Conservation (phyloP, 2,797 vertebrate genomes). For the Mus caroli region DNA sequence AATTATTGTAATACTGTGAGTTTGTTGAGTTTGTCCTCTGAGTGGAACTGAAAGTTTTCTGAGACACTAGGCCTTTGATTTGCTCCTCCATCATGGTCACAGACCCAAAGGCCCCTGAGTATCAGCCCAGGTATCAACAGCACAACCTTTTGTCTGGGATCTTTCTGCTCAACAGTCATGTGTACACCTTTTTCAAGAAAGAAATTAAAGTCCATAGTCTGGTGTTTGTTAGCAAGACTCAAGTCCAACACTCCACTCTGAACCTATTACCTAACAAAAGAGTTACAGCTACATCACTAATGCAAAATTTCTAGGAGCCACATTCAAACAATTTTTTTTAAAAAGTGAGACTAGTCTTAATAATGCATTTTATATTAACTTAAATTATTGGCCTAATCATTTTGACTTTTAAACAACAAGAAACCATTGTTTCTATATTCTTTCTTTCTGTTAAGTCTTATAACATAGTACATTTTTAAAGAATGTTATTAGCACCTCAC, state of each 20-base stretch:
- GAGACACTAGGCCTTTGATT: accelerated
- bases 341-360: slow-evolving; percentile 26
- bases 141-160: neutral
- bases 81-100: neutral
- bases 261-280: neutral
- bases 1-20: neutral
- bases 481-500: neutral
- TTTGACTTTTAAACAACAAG: neutral
- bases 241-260: too few species aligned
- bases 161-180: neutral
- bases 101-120: neutral
- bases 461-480: neutral
- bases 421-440: neutral
- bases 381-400: neutral
- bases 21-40: neutral
- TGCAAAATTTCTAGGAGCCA: neutral
- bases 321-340: neutral
- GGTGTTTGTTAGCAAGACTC: neutral
- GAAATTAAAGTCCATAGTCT: neutral
- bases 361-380: neutral
- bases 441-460: neutral
- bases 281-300: accelerated
- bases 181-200: neutral
- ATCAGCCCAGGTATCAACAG: neutral
- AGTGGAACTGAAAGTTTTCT: neutral